Evolutionary conservation across 1,140 invertebrate genomes (phyloP).

Genomic region (Anagrus nilaparvatae): DNA sequence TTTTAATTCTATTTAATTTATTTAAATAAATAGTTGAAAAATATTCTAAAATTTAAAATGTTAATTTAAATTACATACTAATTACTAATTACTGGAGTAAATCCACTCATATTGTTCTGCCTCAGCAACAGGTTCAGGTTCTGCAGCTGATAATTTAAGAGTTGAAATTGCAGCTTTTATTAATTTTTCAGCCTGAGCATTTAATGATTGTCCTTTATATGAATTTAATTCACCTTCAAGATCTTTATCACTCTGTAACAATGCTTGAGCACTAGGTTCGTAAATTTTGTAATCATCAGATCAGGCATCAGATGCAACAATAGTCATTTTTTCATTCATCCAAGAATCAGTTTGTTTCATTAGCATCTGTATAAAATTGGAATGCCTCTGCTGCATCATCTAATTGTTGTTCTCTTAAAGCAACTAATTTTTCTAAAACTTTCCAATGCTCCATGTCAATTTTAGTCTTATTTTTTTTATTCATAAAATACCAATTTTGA

Average conservation of each 20-base stretch:
- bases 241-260: conserved; percentile 76
- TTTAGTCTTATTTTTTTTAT: too few species aligned
- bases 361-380: conserved; percentile 91
- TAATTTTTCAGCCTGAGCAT: conserved; percentile 73
- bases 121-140: conserved; percentile 51
- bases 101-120: conserved; percentile 63
- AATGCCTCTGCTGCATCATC: conserved; percentile 84
- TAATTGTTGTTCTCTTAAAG: conserved; percentile 72
- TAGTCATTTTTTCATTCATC: conserved; percentile 86
- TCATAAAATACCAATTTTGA: too few species aligned
- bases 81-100: conserved; percentile 15
- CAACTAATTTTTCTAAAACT: conserved; percentile 71
- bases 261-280: conserved; percentile 77
- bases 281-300: conserved; percentile 82
- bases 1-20: too few species aligned
- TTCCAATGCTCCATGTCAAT: conserved; percentile 83
- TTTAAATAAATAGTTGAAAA: too few species aligned
- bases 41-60: neutral
- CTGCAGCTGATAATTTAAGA: conserved; percentile 27
- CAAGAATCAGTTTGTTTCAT: conserved; percentile 97
- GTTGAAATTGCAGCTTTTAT: conserved; percentile 68
- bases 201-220: conserved; percentile 73
- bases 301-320: conserved; percentile 80
- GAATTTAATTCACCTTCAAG: conserved; percentile 86
- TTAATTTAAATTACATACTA: neutral